Base-by-base conservation (phyloP, 2,888 invertebrate species). In the Meiosimyza platycephala region DNA sequence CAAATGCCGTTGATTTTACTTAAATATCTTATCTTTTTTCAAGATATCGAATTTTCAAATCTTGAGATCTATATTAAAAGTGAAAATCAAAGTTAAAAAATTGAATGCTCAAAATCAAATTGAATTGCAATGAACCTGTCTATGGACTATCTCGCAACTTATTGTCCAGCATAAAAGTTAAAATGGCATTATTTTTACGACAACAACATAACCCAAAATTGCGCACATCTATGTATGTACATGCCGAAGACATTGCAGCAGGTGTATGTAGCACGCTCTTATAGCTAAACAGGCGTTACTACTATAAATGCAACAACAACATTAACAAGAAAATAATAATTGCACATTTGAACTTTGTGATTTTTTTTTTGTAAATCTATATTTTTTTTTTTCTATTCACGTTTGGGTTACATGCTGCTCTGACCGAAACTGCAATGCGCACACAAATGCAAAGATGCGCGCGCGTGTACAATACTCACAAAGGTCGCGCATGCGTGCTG, bases 401-500 rank as follows among this genome's bases (percentile, higher is more conserved):
- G 47, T 22, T 11, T 59, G 15, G 13, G 57, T 57, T 18, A n/a
- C 9, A 12, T 15, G 63, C n/a, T 28, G 40, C 13, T 40, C 18
- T 48, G 50, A 40, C n/a, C 16, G 48, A 47, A 47, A 47, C 40
- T 33, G 16, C 47, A 47, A 13, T 57, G 63, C 62, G 62, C 15
- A 28, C 28, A 28, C 28, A 28, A 28, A 28, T 28, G 3, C 28
- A 28, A 28, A 12, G 57, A 22, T 2, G 40, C 63, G 70, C 22
- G 54, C 33, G 40, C 40, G 40, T 2, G 40, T 40, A 40, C 9
- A 1, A 6, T 9, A 40, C 63, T 22, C 62, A 50, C 70, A 70
- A 70, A 70, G 70, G 70, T 70, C 70, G 63, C 54, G 54, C 48
- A 68, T 68, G 68, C 68, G 68, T 68, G 59, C 68, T 59, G 68